phyloP scores from a whole-genome alignment of 2,797 vertebrate species.

The Poecilia picta region DNA sequence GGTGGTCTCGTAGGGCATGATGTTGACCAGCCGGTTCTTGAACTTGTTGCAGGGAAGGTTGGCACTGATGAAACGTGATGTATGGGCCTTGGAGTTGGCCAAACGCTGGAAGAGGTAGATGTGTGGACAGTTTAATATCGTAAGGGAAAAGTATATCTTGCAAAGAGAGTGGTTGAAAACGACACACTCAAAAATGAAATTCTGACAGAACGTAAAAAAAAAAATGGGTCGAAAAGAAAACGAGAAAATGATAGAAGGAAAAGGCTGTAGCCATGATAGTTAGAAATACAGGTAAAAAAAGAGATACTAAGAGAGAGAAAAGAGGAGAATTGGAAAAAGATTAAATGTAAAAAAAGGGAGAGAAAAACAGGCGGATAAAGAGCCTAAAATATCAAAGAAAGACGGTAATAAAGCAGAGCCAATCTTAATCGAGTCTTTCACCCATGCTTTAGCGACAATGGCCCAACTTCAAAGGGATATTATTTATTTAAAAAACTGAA shows the following conservation, averaged over 20 bases:
- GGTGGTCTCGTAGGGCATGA: slow-evolving; percentile 98
- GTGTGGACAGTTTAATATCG: neutral
- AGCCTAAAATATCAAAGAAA: slow-evolving; percentile 47
- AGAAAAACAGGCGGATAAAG: slow-evolving; percentile 39
- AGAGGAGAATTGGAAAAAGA: slow-evolving; percentile 19
- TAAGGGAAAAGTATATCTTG: neutral
- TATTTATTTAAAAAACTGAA: slow-evolving; percentile 39
- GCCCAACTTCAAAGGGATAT: slow-evolving; percentile 43
- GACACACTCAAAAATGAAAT: neutral
- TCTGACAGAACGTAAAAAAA: neutral
- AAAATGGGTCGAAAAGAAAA: slow-evolving; percentile 29
- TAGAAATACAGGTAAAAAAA: slow-evolving; percentile 9
- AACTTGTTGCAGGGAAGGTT: slow-evolving; percentile 99
- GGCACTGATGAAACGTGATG: slow-evolving; percentile 97
- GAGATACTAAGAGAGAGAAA: slow-evolving; percentile 13
- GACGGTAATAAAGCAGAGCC: slow-evolving; percentile 45
- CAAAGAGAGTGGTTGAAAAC: neutral
- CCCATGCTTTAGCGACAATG: slow-evolving; percentile 15
- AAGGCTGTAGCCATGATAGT: neutral
- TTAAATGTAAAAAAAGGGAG: slow-evolving; percentile 17
- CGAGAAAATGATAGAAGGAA: slow-evolving; percentile 25
- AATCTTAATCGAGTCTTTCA: slow-evolving; percentile 45
- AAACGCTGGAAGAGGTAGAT: slow-evolving; percentile 82
- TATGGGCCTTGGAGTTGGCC: slow-evolving; percentile 98
- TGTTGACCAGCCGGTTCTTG: slow-evolving; percentile 99